These are phyloP conservation scores for Drosophila nasuta DNA, from an alignment of 1,140 invertebrate genomes.

Conservation along the genomic window DNA sequence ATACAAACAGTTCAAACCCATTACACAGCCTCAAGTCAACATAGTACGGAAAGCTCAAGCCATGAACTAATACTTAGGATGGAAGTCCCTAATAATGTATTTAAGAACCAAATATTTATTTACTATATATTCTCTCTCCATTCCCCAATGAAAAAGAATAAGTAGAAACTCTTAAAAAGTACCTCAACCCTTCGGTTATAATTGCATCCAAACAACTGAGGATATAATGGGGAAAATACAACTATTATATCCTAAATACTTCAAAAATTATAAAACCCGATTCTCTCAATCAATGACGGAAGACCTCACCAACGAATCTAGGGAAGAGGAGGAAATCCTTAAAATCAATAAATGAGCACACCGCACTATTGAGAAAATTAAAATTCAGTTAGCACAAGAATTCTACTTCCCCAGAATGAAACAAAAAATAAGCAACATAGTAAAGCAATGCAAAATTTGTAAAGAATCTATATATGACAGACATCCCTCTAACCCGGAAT, in stretches of 20 bases:
- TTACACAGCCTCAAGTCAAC: neutral
- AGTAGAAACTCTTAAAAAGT: slow-evolving; percentile 14
- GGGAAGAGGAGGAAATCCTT: neutral
- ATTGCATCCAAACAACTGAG: no score
- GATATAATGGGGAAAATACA: no score
- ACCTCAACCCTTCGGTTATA: neutral
- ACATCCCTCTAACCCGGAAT: slow-evolving; percentile 7
- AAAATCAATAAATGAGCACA: slow-evolving; percentile 39
- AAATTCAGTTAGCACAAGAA: slow-evolving; percentile 34
- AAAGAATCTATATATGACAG: slow-evolving; percentile 49
- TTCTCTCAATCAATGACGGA: no score
- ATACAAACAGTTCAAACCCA: neutral
- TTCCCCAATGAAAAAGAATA: neutral
- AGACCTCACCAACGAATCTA: no score
- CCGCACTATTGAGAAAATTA: slow-evolving; percentile 39
- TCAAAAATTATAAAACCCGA: slow-evolving; percentile 27
- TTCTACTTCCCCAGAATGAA: slow-evolving; percentile 47
- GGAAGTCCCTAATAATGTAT: slow-evolving; percentile 4
- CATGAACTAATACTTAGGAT: neutral
- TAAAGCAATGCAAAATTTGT: slow-evolving; percentile 37
- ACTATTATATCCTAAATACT: slow-evolving; percentile 3
- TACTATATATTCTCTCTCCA: neutral
- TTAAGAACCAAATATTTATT: neutral
- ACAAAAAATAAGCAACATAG: slow-evolving; percentile 3
- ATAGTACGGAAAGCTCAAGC: slow-evolving; percentile 1